phyloP scores from a whole-genome alignment of 2,888 invertebrate species.

The Ophraella communa region DNA sequence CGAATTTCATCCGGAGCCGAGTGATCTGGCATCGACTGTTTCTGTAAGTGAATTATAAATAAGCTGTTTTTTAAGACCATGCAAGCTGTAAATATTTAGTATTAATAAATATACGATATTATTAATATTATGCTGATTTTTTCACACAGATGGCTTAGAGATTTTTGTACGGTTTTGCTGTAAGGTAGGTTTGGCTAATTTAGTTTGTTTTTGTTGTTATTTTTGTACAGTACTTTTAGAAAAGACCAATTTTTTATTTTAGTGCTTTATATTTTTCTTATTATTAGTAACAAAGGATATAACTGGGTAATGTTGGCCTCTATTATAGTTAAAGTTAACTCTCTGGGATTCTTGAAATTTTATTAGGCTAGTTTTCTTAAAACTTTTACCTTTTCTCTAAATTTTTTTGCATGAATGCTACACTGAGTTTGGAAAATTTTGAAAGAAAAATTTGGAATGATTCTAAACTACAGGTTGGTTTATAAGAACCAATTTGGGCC shows the following conservation, averaged over 20 bases:
- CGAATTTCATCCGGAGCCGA: slow-evolving; percentile 26
- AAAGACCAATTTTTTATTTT: not conserved
- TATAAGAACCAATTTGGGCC: too few relatives aligned
- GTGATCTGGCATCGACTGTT: slow-evolving; percentile 23
- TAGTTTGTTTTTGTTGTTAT: not conserved
- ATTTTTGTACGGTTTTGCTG: slow-evolving; percentile 19
- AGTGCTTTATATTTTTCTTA: not conserved
- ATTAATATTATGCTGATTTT: slow-evolving; percentile 21
- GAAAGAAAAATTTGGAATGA: too few relatives aligned
- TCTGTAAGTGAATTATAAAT: slow-evolving; percentile 32
- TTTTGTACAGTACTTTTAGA: not conserved
- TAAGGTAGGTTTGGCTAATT: not conserved
- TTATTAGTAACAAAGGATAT: too few relatives aligned
- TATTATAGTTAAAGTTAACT: too few relatives aligned
- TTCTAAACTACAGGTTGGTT: too few relatives aligned
- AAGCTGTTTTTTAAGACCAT: slow-evolving; percentile 36
- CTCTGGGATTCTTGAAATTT: too few relatives aligned
- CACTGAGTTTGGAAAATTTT: too few relatives aligned
- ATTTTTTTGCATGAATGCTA: too few relatives aligned
- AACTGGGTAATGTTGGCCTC: too few relatives aligned
- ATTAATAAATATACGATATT: too few relatives aligned
- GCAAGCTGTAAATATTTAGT: slow-evolving; percentile 45
- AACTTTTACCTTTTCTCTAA: too few relatives aligned
- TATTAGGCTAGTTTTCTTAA: too few relatives aligned
- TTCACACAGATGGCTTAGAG: slow-evolving; percentile 19